phyloP scores from a whole-genome alignment of 2,113 vertebrate genomes.

The Isichthys henryi region DNA sequence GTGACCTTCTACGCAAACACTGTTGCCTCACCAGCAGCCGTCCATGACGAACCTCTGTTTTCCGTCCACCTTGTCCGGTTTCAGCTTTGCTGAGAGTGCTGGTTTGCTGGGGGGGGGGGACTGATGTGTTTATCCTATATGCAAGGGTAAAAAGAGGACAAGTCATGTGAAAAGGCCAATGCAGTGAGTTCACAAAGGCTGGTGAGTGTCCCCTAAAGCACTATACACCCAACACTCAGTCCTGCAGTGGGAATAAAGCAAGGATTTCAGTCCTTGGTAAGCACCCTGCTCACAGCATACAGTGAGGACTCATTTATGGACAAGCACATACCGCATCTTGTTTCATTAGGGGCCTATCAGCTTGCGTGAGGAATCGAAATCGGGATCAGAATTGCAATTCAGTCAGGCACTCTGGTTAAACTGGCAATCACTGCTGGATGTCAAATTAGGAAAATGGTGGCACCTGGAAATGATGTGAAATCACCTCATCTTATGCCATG shows the following conservation, averaged over 20 bases:
- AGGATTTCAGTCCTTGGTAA: neutral
- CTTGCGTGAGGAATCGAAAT: neutral
- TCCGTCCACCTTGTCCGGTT: neutral
- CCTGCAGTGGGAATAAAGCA: neutral
- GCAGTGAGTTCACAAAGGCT: neutral
- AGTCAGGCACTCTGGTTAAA: neutral
- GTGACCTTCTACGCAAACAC: neutral
- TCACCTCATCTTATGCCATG: neutral
- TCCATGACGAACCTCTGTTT: neutral
- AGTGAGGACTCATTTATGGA: neutral
- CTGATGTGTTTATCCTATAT: neutral
- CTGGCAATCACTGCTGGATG: neutral
- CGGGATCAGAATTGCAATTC: neutral
- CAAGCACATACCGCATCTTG: neutral
- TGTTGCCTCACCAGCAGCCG: neutral
- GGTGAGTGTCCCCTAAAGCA: neutral
- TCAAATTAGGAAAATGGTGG: neutral
- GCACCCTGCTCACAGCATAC: neutral
- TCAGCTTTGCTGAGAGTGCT: neutral
- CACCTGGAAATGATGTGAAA: slow-evolving; percentile 6
- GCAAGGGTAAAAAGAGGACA: neutral
- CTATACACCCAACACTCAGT: neutral
- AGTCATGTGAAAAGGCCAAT: neutral
- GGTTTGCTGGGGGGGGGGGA: neutral
- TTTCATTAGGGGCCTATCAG: neutral